Conservation (phyloP, 2,797 vertebrate genomes). For the Harpagifer antarcticus region DNA sequence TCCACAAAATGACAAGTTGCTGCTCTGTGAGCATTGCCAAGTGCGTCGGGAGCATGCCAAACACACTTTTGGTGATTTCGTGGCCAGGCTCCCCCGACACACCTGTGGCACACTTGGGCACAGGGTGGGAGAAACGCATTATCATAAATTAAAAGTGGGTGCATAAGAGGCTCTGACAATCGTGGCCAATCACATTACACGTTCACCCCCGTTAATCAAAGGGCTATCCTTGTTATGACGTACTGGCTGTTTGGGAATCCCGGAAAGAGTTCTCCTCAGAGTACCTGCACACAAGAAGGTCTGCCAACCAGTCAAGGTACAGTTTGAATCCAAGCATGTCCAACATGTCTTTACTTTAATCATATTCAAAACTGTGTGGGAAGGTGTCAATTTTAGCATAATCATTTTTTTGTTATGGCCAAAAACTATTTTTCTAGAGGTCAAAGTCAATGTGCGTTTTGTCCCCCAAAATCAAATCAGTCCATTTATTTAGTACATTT, state of each 20-base stretch:
- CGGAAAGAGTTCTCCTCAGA: background rate
- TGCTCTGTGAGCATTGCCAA: conserved; percentile 9
- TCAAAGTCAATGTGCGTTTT: too few species aligned
- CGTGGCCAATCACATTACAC: background rate
- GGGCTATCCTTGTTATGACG: background rate
- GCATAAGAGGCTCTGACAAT: background rate
- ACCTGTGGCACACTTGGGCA: conserved; percentile 18
- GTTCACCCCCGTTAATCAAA: background rate
- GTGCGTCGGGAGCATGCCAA: background rate
- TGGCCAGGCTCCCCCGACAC: background rate
- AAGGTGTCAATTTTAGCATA: too few species aligned
- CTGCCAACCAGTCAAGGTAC: too few species aligned
- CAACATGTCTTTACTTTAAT: too few species aligned
- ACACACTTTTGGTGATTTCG: conserved; percentile 1
- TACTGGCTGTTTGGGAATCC: background rate
- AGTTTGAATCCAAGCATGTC: too few species aligned
- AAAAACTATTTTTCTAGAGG: too few species aligned
- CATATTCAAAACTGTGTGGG: too few species aligned
- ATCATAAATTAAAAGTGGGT: background rate
- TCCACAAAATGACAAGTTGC: background rate
- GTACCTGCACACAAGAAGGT: background rate
- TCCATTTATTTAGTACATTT: too few species aligned
- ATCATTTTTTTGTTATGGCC: too few species aligned
- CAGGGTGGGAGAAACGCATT: background rate
- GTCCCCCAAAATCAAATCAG: too few species aligned